phyloP scores from a whole-genome alignment of 2,113 vertebrate species.

The Myotis brandtii region DNA sequence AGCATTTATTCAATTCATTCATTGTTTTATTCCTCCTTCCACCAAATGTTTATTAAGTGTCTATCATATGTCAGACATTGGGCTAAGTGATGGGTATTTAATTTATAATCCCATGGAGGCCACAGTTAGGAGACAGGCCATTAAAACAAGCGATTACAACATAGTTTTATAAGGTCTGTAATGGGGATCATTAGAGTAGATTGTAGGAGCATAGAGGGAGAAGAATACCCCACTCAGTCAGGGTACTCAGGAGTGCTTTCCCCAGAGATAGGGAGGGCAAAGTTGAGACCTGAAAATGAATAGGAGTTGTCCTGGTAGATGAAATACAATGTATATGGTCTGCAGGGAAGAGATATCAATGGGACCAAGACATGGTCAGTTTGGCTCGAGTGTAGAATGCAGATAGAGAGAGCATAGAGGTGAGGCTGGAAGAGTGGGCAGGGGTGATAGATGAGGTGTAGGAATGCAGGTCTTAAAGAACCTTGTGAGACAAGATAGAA shows the following conservation, averaged over 20 bases:
- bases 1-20: conserved; percentile 13
- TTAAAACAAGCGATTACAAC: background rate
- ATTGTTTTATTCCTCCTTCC: conserved; percentile 18
- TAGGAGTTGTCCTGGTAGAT: background rate
- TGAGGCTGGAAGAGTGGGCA: background rate
- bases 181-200: background rate
- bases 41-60: background rate
- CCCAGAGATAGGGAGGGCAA: background rate
- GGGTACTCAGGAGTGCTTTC: background rate
- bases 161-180: background rate
- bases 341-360: background rate
- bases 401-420: background rate
- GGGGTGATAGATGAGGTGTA: background rate
- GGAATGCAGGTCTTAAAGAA: background rate
- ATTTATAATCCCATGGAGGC: background rate
- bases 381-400: background rate
- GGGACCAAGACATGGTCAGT: background rate
- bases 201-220: background rate
- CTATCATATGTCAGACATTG: background rate
- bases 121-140: background rate
- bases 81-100: background rate
- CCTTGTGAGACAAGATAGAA: background rate
- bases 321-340: background rate
- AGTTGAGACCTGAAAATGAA: background rate
- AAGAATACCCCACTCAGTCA: background rate